Percentiles rank a stretch among this genome's conserved stretches.
Evolutionary conservation across 2,888 invertebrate species (phyloP).

Genomic region (Danaus chrysippus): DNA sequence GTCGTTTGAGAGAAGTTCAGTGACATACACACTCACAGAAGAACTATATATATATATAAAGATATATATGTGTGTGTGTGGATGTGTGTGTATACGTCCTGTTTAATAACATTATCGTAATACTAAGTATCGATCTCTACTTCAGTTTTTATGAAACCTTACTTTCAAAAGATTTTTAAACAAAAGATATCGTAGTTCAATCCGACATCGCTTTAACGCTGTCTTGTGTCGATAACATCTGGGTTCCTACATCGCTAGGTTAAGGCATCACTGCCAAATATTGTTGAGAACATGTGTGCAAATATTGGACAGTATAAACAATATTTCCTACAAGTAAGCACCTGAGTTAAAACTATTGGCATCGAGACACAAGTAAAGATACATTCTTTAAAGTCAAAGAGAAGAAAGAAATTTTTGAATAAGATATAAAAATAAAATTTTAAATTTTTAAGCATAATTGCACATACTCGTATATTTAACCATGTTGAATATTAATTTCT

Average conservation of each 20-base stretch:
- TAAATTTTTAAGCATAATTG: too few relatives aligned
- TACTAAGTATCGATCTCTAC: not conserved
- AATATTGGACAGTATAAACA: slow-evolving; percentile 4
- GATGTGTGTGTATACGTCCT: too few relatives aligned
- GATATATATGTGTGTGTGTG: too few relatives aligned
- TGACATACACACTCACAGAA: too few relatives aligned
- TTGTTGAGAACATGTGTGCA: slow-evolving; percentile 12
- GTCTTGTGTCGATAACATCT: slow-evolving; percentile 4
- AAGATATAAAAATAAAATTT: too few relatives aligned
- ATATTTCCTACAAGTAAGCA: not conserved
- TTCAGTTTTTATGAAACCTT: not conserved
- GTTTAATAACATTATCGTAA: not conserved
- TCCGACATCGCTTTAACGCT: not conserved
- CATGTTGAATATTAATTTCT: too few relatives aligned
- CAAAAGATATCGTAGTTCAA: not conserved
- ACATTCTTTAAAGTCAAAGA: too few relatives aligned
- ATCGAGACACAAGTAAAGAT: not conserved
- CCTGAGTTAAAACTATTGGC: not conserved
- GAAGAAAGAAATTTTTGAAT: too few relatives aligned
- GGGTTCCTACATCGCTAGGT: slow-evolving; percentile 50
- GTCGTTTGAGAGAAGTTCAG: too few relatives aligned
- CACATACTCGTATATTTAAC: too few relatives aligned
- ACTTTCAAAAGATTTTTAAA: not conserved
- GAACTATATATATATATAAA: too few relatives aligned
- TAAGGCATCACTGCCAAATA: slow-evolving; percentile 18